Base-by-base conservation (phyloP, 2,113 vertebrate species). In the Gorsachius goisagi region DNA sequence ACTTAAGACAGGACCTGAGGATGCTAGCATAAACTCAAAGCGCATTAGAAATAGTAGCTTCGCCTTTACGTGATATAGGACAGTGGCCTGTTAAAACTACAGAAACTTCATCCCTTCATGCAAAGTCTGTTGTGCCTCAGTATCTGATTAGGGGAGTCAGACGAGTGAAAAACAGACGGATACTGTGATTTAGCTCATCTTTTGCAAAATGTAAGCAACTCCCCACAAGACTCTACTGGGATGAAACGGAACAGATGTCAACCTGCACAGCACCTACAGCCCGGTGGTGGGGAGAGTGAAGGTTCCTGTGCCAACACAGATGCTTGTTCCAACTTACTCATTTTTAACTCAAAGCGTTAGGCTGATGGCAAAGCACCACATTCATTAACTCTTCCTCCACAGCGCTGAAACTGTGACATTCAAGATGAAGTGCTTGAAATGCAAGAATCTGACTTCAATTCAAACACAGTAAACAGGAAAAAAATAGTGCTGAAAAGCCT, bases 391-490 rank as follows among this genome's bases (percentile, higher is more conserved):
- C 33, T 39, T 82, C 49, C 53, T 79, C 58, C 79, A 37, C 75
- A 94, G 39, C 35, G 53, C 78, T 75, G 50, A 72, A 95, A 67
- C 14, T 3, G 45, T 66, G 69, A 89, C 52, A 77, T 33, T 49
- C 37, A 59, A 81, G 76, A 82, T 12, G 12, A 89, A 81, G 26
- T 2, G 2, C 35, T 27, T 75, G 62, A 91, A 79, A 92, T 53
- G 45, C 67, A 93, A 89, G 91, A 84, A 90, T 84, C 37, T 90
- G 83, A 89, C 86, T 95, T 71, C 28, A 75, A 69, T 50, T 89
- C 85, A 67, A 83, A 67, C 55, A 90, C 10, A 74, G 86, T 81
- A 77, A 95, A 90, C n/a, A 69, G 26, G 77, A 10, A 4, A 56
- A 78, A 79, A 63, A 15, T 0, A 71, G 39, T 7, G 18, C 63